Evolutionary conservation across 2,888 invertebrate species (phyloP).

Genomic region (Melanostoma scalare): DNA sequence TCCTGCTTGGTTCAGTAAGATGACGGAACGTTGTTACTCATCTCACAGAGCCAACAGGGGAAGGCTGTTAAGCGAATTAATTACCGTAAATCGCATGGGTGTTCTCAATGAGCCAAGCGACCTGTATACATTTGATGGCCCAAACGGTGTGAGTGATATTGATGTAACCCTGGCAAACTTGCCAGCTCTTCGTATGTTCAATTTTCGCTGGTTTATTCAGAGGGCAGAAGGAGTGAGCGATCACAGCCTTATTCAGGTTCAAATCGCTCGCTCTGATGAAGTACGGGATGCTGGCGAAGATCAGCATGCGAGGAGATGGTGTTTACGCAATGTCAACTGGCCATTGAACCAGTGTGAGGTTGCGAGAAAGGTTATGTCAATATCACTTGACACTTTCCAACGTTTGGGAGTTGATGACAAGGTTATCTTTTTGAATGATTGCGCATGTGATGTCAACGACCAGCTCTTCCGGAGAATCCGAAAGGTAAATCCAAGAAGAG

Average conservation of each 20-base stretch:
- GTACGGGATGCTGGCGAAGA: not conserved
- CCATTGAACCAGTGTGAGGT: too few relatives aligned
- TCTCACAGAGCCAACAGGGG: not conserved
- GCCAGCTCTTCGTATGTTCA: not conserved
- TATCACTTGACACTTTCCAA: constrained; percentile 8
- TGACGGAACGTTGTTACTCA: not conserved
- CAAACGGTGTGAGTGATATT: constrained; percentile 1
- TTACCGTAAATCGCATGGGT: constrained; percentile 1
- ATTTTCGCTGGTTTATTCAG: not conserved
- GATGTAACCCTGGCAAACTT: constrained; percentile 1
- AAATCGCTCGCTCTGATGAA: not conserved
- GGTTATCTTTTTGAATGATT: constrained; percentile 9
- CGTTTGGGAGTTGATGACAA: constrained; percentile 8
- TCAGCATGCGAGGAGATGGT: not conserved
- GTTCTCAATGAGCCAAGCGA: constrained; percentile 40
- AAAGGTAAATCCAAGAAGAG: not conserved
- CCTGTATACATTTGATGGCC: constrained; percentile 14
- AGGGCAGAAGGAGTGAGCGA: not conserved
- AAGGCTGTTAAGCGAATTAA: constrained; percentile 37
- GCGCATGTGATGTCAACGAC: constrained; percentile 14
- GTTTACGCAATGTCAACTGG: not conserved
- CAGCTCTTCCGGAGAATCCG: not conserved
- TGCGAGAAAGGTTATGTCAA: not conserved
- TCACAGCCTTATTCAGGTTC: not conserved
- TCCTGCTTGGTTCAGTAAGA: constrained; percentile 54